Percentiles rank a stretch among this genome's conserved stretches.
These are phyloP conservation scores for Metopia argyrocephala DNA, from an alignment of 2,888 invertebrate species.

Conservation along the genomic window DNA sequence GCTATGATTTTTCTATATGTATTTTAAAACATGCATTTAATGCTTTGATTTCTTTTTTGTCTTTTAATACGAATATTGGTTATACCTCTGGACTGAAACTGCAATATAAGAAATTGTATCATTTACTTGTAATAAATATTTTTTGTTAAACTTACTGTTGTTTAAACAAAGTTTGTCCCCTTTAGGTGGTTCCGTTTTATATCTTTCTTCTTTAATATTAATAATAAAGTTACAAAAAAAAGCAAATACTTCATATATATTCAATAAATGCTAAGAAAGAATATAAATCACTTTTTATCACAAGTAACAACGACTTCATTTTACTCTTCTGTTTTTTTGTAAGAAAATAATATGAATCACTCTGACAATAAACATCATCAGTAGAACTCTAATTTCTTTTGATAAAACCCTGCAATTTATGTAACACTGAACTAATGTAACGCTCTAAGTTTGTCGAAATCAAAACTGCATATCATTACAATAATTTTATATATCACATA, in stretches of 20 bases:
- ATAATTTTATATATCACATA: no score
- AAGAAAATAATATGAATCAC: neutral
- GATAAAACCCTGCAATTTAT: neutral
- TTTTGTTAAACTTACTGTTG: conserved; percentile 33
- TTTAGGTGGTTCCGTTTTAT: neutral
- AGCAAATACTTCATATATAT: neutral
- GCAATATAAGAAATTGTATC: conserved; percentile 35
- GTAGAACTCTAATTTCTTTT: neutral
- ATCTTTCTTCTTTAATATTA: conserved; percentile 7
- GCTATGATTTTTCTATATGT: conserved; percentile 35
- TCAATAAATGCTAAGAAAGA: neutral
- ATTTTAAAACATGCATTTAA: neutral
- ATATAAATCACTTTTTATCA: neutral
- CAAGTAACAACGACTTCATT: conserved; percentile 12
- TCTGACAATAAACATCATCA: neutral
- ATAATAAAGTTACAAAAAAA: conserved; percentile 42
- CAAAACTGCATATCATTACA: no score
- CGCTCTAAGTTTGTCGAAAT: no score
- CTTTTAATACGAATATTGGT: neutral
- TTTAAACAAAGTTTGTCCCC: conserved; percentile 32
- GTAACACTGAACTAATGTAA: no score
- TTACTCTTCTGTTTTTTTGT: neutral
- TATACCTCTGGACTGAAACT: conserved; percentile 12
- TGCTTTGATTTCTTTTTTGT: neutral
- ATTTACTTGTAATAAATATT: conserved; percentile 42